Percentiles rank a stretch among this genome's conserved stretches.
Evolutionary conservation across 1,140 invertebrate species (phyloP).

Genomic region (Lanistes nyassanus): DNA sequence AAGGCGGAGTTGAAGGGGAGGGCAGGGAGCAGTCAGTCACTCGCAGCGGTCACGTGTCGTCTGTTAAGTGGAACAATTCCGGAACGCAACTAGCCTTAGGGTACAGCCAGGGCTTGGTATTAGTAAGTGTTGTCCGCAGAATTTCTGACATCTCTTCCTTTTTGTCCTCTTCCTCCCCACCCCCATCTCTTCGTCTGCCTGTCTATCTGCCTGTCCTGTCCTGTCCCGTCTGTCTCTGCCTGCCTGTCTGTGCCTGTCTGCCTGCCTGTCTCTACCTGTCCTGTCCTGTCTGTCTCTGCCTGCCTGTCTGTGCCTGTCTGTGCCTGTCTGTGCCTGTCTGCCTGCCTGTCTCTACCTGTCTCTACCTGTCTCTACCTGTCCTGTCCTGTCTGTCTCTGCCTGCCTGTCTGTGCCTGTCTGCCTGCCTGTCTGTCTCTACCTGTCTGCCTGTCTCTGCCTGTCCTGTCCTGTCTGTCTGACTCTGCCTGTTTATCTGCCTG

Average conservation of each 20-base stretch:
- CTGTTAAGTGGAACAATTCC: constrained; percentile 25
- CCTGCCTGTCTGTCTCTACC: background rate
- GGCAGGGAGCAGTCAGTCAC: background rate
- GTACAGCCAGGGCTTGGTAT: constrained; percentile 28
- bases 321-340: too few relatives aligned
- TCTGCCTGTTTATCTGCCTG: constrained; percentile 1
- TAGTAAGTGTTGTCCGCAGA: constrained; percentile 16
- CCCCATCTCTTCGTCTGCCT: background rate
- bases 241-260: too few relatives aligned
- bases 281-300: too few relatives aligned
- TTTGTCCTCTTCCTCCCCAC: background rate
- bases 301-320: too few relatives aligned
- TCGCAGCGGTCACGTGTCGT: constrained; percentile 28
- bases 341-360: too few relatives aligned
- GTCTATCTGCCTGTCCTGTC: background rate
- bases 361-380: too few relatives aligned
- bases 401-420: constrained; percentile 25
- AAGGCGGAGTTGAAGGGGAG: background rate
- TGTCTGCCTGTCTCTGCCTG: too few relatives aligned
- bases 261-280: too few relatives aligned
- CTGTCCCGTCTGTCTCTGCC: too few relatives aligned
- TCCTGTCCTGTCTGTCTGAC: too few relatives aligned
- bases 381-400: too few relatives aligned
- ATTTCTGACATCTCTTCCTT: background rate
- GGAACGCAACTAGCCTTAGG: constrained; percentile 24